Conservation (phyloP, 53 echinoderm and acorn worm species). For the Hippasteria phrygiana region DNA sequence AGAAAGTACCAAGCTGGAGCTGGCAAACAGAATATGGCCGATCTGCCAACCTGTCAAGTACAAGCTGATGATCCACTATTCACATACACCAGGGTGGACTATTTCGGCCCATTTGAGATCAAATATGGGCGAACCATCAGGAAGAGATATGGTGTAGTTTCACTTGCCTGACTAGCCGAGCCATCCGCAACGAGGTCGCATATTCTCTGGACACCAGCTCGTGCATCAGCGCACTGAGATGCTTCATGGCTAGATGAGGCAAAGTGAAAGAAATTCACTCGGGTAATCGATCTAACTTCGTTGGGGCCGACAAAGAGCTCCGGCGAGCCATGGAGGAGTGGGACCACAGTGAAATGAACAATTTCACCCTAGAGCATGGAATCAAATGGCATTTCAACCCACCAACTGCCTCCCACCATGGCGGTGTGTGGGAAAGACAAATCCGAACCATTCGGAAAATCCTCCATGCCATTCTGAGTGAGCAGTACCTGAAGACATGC, state of each 20-base stretch:
- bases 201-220: slow-evolving; percentile 64
- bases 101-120: slow-evolving; percentile 68
- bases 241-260: slow-evolving; percentile 65
- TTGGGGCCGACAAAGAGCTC: slow-evolving; percentile 73
- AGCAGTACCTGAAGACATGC: slow-evolving; percentile 40
- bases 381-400: slow-evolving; percentile 73
- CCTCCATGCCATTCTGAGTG: slow-evolving; percentile 68
- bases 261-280: slow-evolving; percentile 45
- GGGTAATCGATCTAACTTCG: slow-evolving; percentile 68
- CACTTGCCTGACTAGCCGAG: slow-evolving; percentile 57
- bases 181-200: slow-evolving; percentile 64
- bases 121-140: slow-evolving; percentile 28
- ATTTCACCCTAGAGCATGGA: not conserved
- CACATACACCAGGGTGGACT: slow-evolving; percentile 67
- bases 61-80: slow-evolving; percentile 68
- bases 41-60: slow-evolving; percentile 65
- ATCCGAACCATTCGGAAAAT: slow-evolving; percentile 74
- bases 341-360: slow-evolving; percentile 44
- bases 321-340: slow-evolving; percentile 42
- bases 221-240: slow-evolving; percentile 61
- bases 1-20: slow-evolving; percentile 23
- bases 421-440: slow-evolving; percentile 78
- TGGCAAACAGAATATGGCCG: slow-evolving; percentile 74
- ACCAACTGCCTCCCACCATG: slow-evolving; percentile 75
- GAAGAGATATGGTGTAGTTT: slow-evolving; percentile 77